These are phyloP conservation scores for Muscina levida DNA, from an alignment of 2,888 invertebrate species.

Conservation along the genomic window DNA sequence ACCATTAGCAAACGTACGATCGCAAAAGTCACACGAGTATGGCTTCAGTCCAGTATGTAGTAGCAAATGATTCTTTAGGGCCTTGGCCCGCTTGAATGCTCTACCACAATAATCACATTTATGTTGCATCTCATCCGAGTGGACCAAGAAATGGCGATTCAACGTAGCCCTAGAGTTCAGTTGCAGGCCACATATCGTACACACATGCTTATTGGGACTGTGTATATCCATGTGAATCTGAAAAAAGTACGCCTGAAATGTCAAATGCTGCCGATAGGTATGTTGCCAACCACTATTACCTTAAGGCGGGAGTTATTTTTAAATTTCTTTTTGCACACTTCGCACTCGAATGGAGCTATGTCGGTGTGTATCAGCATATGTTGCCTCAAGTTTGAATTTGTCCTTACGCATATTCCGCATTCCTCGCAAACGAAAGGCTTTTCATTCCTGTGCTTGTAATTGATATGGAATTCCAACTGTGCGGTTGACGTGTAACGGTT, in stretches of 20 bases:
- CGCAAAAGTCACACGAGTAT: slow-evolving; percentile 79
- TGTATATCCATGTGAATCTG: slow-evolving; percentile 77
- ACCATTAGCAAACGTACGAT: slow-evolving; percentile 79
- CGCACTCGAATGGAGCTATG: slow-evolving; percentile 80
- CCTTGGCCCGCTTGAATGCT: slow-evolving; percentile 79
- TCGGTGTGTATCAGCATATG: slow-evolving; percentile 81
- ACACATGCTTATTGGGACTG: slow-evolving; percentile 77
- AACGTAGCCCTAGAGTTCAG: slow-evolving; percentile 76
- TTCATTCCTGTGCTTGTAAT: slow-evolving; percentile 76
- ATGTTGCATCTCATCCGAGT: slow-evolving; percentile 77
- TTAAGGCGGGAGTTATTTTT: slow-evolving; percentile 76
- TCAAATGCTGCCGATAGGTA: background rate
- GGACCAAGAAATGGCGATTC: slow-evolving; percentile 76
- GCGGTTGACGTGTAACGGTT: slow-evolving; percentile 74
- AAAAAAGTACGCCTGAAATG: slow-evolving; percentile 8
- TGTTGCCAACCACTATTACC: slow-evolving; percentile 54
- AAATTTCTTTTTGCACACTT: slow-evolving; percentile 79
- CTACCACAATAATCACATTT: slow-evolving; percentile 77
- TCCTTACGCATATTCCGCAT: slow-evolving; percentile 80
- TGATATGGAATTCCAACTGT: slow-evolving; percentile 72
- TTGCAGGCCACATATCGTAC: slow-evolving; percentile 76
- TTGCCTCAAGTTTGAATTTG: slow-evolving; percentile 80
- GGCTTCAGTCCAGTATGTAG: slow-evolving; percentile 78
- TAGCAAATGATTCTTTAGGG: slow-evolving; percentile 79
- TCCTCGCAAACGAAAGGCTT: slow-evolving; percentile 81